These are phyloP conservation scores for Blastomussa wellsi DNA, from an alignment of 92 coral and sea anemone species.

Conservation along the genomic window DNA sequence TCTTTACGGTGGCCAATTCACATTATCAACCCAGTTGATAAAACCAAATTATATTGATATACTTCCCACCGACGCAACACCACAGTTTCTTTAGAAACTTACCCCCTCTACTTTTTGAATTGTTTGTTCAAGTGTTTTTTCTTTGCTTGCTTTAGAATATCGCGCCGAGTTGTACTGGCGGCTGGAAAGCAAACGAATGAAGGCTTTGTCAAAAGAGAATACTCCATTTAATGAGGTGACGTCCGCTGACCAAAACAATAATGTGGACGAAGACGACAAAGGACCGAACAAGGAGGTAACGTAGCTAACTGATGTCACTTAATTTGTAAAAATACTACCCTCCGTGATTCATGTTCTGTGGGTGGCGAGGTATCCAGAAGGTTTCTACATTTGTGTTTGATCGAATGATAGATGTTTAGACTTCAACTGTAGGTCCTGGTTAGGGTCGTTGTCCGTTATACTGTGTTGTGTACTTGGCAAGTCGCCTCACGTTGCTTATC, in stretches of 20 bases:
- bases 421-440: not conserved
- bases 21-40: no score
- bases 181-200: slow-evolving; percentile 51
- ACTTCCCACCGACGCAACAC: no score
- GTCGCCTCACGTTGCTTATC: not conserved
- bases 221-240: slow-evolving; percentile 28
- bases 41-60: no score
- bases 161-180: slow-evolving; percentile 67
- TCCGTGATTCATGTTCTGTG: not conserved
- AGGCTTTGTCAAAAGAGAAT: slow-evolving; percentile 47
- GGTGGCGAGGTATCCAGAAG: not conserved
- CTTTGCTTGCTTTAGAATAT: slow-evolving; percentile 39
- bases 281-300: slow-evolving; percentile 9
- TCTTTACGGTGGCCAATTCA: no score
- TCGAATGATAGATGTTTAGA: not conserved
- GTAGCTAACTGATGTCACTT: not conserved
- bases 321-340: not conserved
- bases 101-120: no score
- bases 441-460: not conserved
- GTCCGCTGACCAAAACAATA: slow-evolving; percentile 34
- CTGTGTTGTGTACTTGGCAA: not conserved
- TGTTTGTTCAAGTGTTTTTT: not conserved
- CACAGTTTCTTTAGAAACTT: no score
- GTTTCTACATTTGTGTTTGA: not conserved
- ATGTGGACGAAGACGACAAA: not conserved